Evolutionary conservation across 2,888 invertebrate genomes (phyloP), one percentile per base, ranked within the genome.

Genomic region (Priocnemis perturbator): DNA sequence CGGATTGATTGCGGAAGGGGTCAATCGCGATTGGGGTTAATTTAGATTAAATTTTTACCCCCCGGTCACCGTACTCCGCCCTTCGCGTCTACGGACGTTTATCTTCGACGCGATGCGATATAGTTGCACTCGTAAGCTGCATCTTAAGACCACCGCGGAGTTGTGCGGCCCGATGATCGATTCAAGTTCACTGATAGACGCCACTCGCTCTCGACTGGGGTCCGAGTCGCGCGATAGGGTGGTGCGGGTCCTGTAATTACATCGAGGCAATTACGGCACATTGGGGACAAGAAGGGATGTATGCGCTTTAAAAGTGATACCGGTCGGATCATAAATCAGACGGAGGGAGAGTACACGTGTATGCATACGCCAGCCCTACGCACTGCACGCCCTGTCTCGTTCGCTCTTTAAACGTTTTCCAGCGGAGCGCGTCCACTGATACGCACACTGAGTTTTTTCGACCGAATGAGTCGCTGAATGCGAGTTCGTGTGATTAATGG

Each of bases 401-500:
- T 7, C 53, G 17, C 53, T 53, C 53, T 52, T 52, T 7, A n/a
- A 50, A 17, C n/a, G 17, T 50, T 53, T 21, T 20, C 21, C 21
- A 53, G 20, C 21, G 23, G 23, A 1, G 53, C 37, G 37, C 37
- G 14, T 7, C 7, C 26, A 7, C 26, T 26, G 26, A 26, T 26
- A 26, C 26, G 26, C 26, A 7, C 26, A 7, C 37, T 9, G 53
- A 62, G 63, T 73, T 74, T 77, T 67, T 60, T 53, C 23, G 67
- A 30, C 48, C 45, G 69, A 67, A 69, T 59, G 69, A 64, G 62
- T 15, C 23, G 60, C 64, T 71, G 73, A 71, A 67, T 71, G 64
- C 64, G 64, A 67, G 66, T 50, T 48, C 50, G 52, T 64, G 9
- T 78, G 78, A 77, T 78, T 78, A 74, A 77, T 78, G 78, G 67